Conservation (phyloP, 2,888 invertebrate species). For the Criorhina ranunculi region DNA sequence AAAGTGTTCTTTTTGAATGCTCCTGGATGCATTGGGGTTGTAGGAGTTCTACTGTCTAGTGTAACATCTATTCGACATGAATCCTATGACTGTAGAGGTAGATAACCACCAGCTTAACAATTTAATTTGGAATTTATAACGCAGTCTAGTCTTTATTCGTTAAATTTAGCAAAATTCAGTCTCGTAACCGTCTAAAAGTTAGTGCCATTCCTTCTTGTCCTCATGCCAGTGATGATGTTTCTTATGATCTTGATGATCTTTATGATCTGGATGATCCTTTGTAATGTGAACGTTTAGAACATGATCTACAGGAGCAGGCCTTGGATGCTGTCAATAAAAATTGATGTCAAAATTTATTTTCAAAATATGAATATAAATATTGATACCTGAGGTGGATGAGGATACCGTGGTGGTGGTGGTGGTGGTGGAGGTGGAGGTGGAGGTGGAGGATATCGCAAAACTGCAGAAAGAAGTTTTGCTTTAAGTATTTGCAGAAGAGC, state of each 20-base stretch:
- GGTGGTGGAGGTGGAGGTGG: slow-evolving; percentile 24
- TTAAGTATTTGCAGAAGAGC: slow-evolving; percentile 31
- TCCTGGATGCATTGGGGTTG: no score
- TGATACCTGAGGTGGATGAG: slow-evolving; percentile 49
- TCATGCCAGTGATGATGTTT: slow-evolving; percentile 49
- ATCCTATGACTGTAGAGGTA: no score
- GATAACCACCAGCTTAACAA: no score
- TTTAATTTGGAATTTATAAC: no score
- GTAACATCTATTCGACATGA: no score
- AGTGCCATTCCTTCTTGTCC: slow-evolving; percentile 41
- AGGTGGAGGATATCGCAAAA: slow-evolving; percentile 26
- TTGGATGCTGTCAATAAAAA: neutral
- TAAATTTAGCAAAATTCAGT: no score
- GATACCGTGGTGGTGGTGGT: slow-evolving; percentile 24
- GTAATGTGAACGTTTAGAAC: slow-evolving; percentile 43
- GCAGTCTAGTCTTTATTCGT: no score
- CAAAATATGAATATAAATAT: neutral
- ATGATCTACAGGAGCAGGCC: slow-evolving; percentile 9
- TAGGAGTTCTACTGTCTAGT: no score
- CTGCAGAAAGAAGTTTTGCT: slow-evolving; percentile 20
- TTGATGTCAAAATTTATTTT: neutral
- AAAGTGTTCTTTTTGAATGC: no score
- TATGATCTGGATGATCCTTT: slow-evolving; percentile 38
- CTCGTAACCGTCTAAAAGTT: neutral
- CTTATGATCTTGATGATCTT: slow-evolving; percentile 27